Conservation (phyloP, 2,797 vertebrate species). For the Hirundo rustica region DNA sequence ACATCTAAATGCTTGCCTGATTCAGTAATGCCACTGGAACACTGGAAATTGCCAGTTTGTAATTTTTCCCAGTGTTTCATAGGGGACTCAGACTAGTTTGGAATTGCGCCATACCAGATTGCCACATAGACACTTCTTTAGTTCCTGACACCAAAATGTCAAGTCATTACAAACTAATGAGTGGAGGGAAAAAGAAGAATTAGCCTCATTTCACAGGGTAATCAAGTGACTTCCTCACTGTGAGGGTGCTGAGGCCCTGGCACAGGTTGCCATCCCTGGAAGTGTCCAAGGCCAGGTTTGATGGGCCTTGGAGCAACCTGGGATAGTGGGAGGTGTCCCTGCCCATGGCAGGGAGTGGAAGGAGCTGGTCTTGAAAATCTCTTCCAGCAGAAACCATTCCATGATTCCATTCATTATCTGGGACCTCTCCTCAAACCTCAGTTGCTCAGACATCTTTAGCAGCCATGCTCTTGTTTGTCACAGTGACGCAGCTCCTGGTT, state of each 20-base stretch:
- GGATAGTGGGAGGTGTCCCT: background rate
- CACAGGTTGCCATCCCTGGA: fast-evolving
- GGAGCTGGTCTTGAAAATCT: background rate
- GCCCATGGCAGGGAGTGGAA: too few species aligned
- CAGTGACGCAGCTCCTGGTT: background rate
- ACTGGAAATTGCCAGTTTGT: background rate
- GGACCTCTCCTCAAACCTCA: background rate
- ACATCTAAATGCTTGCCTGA: background rate
- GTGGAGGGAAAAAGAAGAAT: background rate
- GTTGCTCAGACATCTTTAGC: too few species aligned
- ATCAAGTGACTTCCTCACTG: background rate
- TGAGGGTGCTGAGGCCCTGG: background rate
- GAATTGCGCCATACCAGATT: background rate
- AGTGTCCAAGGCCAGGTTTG: background rate
- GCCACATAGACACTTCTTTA: background rate
- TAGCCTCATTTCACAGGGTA: background rate
- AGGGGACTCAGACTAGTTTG: background rate
- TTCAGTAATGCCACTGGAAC: background rate
- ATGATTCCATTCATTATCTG: too few species aligned
- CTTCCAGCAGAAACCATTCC: background rate
- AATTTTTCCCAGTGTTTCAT: background rate
- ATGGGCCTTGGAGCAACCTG: fast-evolving
- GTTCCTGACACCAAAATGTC: background rate
- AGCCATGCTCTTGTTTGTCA: background rate
- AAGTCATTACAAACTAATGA: background rate